These are phyloP conservation scores for Ophioninae sp. DNA, from an alignment of 2,888 invertebrate genomes.

Conservation along the genomic window DNA sequence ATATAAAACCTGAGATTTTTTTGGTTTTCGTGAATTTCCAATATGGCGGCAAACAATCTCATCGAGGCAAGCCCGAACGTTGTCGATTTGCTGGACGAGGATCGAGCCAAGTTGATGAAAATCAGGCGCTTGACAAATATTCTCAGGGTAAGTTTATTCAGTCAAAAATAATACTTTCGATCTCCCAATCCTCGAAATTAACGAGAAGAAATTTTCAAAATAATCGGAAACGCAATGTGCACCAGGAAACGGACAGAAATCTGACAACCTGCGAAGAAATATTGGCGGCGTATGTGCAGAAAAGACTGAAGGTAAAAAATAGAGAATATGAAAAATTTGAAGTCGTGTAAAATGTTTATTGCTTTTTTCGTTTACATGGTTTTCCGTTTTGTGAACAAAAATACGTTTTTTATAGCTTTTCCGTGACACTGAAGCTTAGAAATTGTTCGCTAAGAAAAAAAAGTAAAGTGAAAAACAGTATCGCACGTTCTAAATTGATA, in stretches of 20 bases:
- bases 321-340: not conserved
- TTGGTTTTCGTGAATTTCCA: not conserved
- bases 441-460: slow-evolving; percentile 23
- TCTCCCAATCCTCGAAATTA: not conserved
- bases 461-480: no score
- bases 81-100: slow-evolving; percentile 50
- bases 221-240: not conserved
- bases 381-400: slow-evolving; percentile 11
- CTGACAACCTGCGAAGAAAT: slow-evolving; percentile 75
- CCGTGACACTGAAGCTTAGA: slow-evolving; percentile 11
- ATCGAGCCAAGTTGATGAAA: slow-evolving; percentile 67
- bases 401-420: not conserved
- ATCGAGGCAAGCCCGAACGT: slow-evolving; percentile 26
- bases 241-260: slow-evolving; percentile 71
- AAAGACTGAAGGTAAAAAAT: slow-evolving; percentile 70
- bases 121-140: slow-evolving; percentile 70
- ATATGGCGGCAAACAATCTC: slow-evolving; percentile 57
- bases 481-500: no score
- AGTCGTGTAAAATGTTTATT: slow-evolving; percentile 20
- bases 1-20: not conserved
- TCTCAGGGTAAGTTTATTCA: slow-evolving; percentile 67
- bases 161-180: not conserved
- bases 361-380: slow-evolving; percentile 6
- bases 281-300: slow-evolving; percentile 69
- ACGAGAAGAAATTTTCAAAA: not conserved